Percentiles rank a stretch among this genome's conserved stretches.
phyloP scores from a whole-genome alignment of 2,888 invertebrate species.

The Andricus curvator region DNA sequence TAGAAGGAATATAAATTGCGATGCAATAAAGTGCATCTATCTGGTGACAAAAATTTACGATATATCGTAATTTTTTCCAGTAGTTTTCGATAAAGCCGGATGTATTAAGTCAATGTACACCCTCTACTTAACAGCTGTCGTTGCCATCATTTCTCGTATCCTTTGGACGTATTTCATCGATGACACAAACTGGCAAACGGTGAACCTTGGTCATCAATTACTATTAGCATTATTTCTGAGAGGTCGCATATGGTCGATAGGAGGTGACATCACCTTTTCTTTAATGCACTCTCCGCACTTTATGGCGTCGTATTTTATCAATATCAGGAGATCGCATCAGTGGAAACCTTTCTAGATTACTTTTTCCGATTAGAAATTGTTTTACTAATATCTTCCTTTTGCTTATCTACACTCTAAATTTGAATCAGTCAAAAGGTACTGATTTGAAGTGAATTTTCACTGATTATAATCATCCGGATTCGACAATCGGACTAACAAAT shows the following conservation, averaged over 20 bases:
- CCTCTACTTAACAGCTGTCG: slow-evolving; percentile 55
- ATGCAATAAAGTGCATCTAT: neutral
- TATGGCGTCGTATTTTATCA: slow-evolving; percentile 26
- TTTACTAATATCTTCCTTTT: neutral
- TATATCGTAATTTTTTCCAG: slow-evolving; percentile 38
- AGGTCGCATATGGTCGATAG: slow-evolving; percentile 72
- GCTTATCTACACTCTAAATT: neutral
- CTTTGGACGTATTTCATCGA: slow-evolving; percentile 54
- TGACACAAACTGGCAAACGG: slow-evolving; percentile 70
- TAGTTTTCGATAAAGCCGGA: slow-evolving; percentile 51
- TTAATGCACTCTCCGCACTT: slow-evolving; percentile 21
- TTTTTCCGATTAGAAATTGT: slow-evolving; percentile 3
- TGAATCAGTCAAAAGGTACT: too few relatives aligned
- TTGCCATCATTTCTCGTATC: slow-evolving; percentile 39
- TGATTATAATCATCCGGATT: too few relatives aligned
- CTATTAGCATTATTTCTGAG: slow-evolving; percentile 75
- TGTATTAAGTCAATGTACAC: slow-evolving; percentile 49
- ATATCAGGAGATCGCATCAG: slow-evolving; percentile 16
- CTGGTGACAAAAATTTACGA: slow-evolving; percentile 15
- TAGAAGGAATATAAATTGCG: neutral
- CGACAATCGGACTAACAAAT: too few relatives aligned
- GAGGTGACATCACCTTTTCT: slow-evolving; percentile 56
- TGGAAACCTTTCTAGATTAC: slow-evolving; percentile 2
- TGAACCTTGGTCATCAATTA: slow-evolving; percentile 73
- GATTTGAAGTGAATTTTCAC: too few relatives aligned